Base-by-base conservation (phyloP, 1,140 invertebrate genomes). In the Samia ricini region DNA sequence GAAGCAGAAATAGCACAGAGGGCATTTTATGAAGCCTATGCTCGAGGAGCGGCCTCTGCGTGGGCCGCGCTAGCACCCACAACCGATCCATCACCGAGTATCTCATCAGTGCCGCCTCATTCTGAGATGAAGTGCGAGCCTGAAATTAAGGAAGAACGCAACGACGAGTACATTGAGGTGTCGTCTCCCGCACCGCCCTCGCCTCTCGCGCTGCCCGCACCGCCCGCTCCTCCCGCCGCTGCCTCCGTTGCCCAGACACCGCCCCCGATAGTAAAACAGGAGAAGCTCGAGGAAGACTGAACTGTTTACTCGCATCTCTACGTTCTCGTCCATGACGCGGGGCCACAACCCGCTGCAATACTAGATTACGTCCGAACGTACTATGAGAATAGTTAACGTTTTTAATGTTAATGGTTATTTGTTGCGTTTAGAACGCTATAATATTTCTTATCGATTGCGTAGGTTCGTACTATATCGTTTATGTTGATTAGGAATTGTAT, bases 381-480 rank as follows among this genome's bases (percentile, higher is more conserved):
- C 60, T 81, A 77, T 74, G 74, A 69, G 50, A 74, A 59, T 81
- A 81, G 68, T 66, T 79, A 85, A 42, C 15, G 33, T 42, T 42
- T 15, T 42, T 42, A 73, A 71, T 76, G 82, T 88, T 90, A 74
- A 81, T 22, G 20, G 51, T 22, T 42, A 42, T 42, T 70, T 59
- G 79, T 62, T 69, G 86, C 88, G 88, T 90, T 90, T 81, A 85
- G 83, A 90, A 90, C 86, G 88, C 86, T 72, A 56, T 79, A n/a
- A n/a, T n/a, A 68, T 73, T 67, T 72, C 64, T 63, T 69, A 70
- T 77, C 20, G 69, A 71, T 59, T 50, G 24, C 22, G 66, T 79
- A 69, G 65, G 22, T 72, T 66, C 63, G 60, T 64, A 70, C 56
- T 24, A 49, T 79, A 71, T 77, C 66, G 70, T 85, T 88, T 85